Evolutionary conservation across 2,797 vertebrate genomes (phyloP).

Genomic region (Austrolebias charrua): DNA sequence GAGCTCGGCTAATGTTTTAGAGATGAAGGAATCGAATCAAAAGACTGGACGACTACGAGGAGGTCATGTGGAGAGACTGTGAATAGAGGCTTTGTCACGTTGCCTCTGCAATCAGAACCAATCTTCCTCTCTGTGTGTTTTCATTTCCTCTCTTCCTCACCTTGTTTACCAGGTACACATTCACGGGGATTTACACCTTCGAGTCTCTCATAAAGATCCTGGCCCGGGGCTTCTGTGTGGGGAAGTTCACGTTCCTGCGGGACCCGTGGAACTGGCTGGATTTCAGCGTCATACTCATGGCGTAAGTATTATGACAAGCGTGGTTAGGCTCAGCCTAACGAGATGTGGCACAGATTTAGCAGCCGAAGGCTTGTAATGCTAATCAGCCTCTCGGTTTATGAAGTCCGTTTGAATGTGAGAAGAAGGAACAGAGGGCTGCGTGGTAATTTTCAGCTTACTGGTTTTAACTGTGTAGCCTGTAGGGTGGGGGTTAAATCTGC

Average conservation of each 20-base stretch:
- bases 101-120: background rate
- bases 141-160: constrained; percentile 10
- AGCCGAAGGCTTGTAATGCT: constrained; percentile 40
- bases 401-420: constrained; percentile 32
- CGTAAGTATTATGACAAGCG: constrained; percentile 86
- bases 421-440: constrained; percentile 4
- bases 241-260: constrained; percentile 94
- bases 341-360: constrained; percentile 46
- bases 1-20: too few species aligned
- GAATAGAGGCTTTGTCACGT: background rate
- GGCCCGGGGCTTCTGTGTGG: constrained; percentile 96
- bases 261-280: constrained; percentile 99
- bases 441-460: constrained; percentile 22
- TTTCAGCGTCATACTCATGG: constrained; percentile 98
- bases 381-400: constrained; percentile 35
- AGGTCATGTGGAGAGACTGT: background rate
- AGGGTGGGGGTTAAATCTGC: background rate
- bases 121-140: background rate
- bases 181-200: constrained; percentile 99
- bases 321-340: constrained; percentile 38
- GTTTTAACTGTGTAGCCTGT: constrained; percentile 8
- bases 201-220: constrained; percentile 98
- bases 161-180: constrained; percentile 86
- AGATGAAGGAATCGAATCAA: background rate
- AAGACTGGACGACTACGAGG: background rate